Base-by-base conservation (phyloP, 2,113 vertebrate species). In the Bolborhynchus lineola region DNA sequence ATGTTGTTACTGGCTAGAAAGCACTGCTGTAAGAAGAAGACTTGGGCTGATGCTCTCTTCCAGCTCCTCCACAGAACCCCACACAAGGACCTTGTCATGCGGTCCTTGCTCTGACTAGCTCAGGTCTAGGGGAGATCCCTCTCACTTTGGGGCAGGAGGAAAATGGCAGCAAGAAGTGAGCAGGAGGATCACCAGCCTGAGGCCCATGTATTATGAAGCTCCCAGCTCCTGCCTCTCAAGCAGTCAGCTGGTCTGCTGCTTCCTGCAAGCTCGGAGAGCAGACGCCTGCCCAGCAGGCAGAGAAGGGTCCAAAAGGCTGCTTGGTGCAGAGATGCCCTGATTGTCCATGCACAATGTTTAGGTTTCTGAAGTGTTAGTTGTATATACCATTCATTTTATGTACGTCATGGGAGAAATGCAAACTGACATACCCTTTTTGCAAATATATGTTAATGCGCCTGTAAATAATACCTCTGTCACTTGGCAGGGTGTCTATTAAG, bases 51-150 rank as follows among this genome's bases (percentile, higher is more conserved):
- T n/a, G 23, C 16, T 70, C 18, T 57, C 57, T 53, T 39, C 26
- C 37, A 79, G 37, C 55, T 52, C 37, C 28, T 52, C 8, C 14
- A 6, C 57, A 25, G 33, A 39, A 31, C 28, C 10, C 23, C 41
- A 33, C 20, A 31, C 6, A 5, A 28, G 15, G 50, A 52, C 12
- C 39, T 23, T 5, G 6, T 10, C 7, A 10, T n/a, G 11, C 0
- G 0, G 65, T 50, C 24, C 50, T 29, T 35, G 29, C 18, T 80
- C 59, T 33, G 37, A 46, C 31, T 24, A 25, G 18, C 21, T 37
- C n/a, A 75, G 55, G 28, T 18, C 7, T 6, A 14, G 1, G 17
- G 52, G 20, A 62, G 7, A 29, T 46, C 42, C 37, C 16, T n/a
- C 59, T 31, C 6, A 0, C 39, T 24, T 46, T 5, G 10, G 14